Evolutionary conservation across 2,113 vertebrate genomes (phyloP).

Genomic region (Laticauda colubrina): DNA sequence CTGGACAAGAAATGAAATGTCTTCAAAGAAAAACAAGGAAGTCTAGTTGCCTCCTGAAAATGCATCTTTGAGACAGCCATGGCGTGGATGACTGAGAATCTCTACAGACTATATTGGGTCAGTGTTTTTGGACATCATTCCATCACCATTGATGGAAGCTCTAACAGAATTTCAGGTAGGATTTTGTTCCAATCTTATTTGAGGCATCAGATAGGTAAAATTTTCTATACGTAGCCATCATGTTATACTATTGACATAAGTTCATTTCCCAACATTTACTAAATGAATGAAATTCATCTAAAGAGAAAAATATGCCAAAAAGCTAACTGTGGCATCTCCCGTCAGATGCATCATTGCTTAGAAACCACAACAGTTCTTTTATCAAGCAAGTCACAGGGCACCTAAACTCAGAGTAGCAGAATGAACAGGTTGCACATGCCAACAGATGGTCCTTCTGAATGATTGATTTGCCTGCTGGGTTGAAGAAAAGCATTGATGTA

Average conservation of each 20-base stretch:
- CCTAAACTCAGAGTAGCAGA: neutral
- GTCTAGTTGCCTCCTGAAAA: no score
- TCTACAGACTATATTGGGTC: neutral
- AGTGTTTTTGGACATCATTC: neutral
- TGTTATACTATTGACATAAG: neutral
- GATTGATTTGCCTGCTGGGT: conserved; percentile 2
- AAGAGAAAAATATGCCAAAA: neutral
- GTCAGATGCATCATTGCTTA: neutral
- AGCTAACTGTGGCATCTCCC: neutral
- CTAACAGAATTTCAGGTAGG: neutral
- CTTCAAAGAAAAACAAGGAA: no score
- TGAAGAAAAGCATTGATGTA: neutral
- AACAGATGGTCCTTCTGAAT: conserved; percentile 9
- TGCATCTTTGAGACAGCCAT: no score
- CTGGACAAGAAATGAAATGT: no score
- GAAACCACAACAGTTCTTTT: neutral
- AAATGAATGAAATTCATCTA: neutral
- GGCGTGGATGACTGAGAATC: no score
- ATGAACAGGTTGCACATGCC: neutral
- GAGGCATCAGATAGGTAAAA: neutral
- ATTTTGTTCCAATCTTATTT: neutral
- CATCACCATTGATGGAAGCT: neutral
- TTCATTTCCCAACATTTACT: neutral
- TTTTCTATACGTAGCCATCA: neutral
- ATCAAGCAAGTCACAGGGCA: neutral